These are phyloP conservation scores for Rhabdornis inornatus DNA, from an alignment of 2,113 vertebrate species.

Conservation along the genomic window DNA sequence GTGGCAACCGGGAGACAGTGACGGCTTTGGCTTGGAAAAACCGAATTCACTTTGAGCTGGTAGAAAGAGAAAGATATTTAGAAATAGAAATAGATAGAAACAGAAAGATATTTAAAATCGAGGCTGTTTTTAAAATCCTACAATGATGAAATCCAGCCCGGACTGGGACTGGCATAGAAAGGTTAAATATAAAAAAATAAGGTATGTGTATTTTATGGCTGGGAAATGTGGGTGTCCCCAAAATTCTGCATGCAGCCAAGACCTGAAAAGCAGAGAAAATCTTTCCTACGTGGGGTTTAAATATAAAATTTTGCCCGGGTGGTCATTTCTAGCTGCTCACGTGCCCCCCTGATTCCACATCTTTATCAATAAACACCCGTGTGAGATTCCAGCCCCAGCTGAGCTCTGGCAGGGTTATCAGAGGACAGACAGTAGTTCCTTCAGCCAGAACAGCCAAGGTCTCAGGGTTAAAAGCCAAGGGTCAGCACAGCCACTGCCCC, in stretches of 20 bases:
- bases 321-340: background rate
- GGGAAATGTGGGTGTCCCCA: background rate
- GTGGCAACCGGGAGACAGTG: background rate
- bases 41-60: background rate
- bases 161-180: background rate
- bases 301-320: background rate
- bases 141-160: background rate
- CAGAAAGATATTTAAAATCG: background rate
- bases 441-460: conserved; percentile 55
- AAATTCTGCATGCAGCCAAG: background rate
- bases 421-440: conserved; percentile 71
- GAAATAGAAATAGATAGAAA: background rate
- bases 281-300: rapidly evolving
- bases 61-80: background rate
- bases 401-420: conserved; percentile 66
- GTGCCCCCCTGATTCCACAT: background rate
- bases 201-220: rapidly evolving
- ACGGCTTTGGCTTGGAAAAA: background rate
- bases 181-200: background rate
- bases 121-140: background rate
- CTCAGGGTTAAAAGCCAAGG: conserved; percentile 71
- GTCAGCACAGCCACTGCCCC: conserved; percentile 58
- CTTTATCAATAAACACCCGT: conserved; percentile 26
- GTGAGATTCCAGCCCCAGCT: conserved; percentile 16
- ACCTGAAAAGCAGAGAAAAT: background rate